Evolutionary conservation across 2,113 vertebrate species (phyloP).

Genomic region (Holacanthus passer): DNA sequence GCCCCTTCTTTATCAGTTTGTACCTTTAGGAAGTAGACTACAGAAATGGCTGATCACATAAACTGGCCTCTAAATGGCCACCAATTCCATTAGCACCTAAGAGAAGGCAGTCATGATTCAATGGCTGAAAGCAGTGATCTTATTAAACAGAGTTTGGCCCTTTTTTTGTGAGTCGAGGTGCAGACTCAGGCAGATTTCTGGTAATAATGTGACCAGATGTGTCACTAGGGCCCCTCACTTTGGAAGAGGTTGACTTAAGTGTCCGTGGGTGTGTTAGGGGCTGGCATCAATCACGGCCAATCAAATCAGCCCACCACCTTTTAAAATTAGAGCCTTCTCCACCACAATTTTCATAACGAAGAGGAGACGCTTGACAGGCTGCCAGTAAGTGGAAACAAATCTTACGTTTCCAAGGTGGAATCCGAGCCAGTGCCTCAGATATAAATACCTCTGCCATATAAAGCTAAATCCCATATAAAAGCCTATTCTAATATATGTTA

Average conservation of each 20-base stretch:
- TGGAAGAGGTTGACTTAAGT: constrained; percentile 39
- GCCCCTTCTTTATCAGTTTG: constrained; percentile 56
- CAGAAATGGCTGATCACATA: constrained; percentile 57
- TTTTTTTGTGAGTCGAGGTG: constrained; percentile 24
- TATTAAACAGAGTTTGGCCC: constrained; percentile 67
- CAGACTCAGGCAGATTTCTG: constrained; percentile 48
- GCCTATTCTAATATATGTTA: background rate
- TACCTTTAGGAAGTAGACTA: constrained; percentile 39
- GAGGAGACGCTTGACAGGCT: constrained; percentile 19
- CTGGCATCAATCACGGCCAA: constrained; percentile 46
- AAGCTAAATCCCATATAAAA: too few relatives aligned
- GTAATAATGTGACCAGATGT: constrained; percentile 32
- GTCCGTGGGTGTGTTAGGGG: constrained; percentile 31
- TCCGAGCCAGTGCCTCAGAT: constrained; percentile 5
- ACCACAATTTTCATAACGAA: constrained; percentile 28
- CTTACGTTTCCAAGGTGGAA: background rate
- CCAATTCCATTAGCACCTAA: constrained; percentile 75
- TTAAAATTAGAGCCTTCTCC: constrained; percentile 29
- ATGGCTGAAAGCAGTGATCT: constrained; percentile 68
- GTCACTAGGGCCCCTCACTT: constrained; percentile 31
- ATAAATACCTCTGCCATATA: too few relatives aligned
- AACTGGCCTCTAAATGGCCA: constrained; percentile 72
- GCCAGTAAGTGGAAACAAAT: constrained; percentile 29
- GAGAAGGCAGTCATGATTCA: constrained; percentile 63
- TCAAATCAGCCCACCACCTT: constrained; percentile 38